phyloP scores from a whole-genome alignment of 2,113 vertebrate genomes.

The Limanda limanda region DNA sequence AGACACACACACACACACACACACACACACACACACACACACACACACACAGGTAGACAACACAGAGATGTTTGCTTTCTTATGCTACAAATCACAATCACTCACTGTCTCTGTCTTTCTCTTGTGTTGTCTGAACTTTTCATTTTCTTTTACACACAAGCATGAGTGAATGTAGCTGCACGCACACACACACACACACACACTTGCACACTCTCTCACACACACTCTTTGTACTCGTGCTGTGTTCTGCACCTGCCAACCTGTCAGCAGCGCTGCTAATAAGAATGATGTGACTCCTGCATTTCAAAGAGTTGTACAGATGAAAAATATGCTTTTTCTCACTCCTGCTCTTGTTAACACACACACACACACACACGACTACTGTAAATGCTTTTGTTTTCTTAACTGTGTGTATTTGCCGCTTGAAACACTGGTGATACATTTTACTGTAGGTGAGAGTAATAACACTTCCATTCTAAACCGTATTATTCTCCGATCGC shows the following conservation, averaged over 20 bases:
- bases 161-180: neutral
- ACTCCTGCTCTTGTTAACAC: neutral
- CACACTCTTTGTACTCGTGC: neutral
- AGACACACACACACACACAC: slow-evolving; percentile 1
- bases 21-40: slow-evolving; percentile 10
- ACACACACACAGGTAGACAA: neutral
- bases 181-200: neutral
- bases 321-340: slow-evolving; percentile 4
- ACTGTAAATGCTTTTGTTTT: neutral
- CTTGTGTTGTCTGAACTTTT: neutral
- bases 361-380: neutral
- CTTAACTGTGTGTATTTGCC: neutral
- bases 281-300: slow-evolving; percentile 12
- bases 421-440: neutral
- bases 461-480: neutral
- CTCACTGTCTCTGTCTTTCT: neutral
- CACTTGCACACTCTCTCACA: neutral
- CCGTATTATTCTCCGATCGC: neutral
- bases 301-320: slow-evolving; percentile 23
- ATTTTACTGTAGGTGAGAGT: neutral
- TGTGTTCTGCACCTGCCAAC: slow-evolving; percentile 32
- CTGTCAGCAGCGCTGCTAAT: slow-evolving; percentile 43
- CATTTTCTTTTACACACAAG: neutral
- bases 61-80: slow-evolving; percentile 1
- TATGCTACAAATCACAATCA: neutral